Conservation (phyloP, 2,888 invertebrate species). For the Argyresthia albistria region DNA sequence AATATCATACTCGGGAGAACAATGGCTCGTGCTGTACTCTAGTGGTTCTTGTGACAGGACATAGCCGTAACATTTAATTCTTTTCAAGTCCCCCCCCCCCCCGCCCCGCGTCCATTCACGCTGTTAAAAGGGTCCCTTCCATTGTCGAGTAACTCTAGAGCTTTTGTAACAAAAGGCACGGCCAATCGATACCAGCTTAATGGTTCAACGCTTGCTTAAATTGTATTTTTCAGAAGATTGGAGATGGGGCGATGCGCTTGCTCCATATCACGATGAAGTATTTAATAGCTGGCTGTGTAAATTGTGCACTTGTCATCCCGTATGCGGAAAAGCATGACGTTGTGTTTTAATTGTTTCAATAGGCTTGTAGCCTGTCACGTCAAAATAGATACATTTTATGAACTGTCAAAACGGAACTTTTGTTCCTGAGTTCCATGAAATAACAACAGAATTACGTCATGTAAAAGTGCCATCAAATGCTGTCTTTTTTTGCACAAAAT, state of each 20-base stretch:
- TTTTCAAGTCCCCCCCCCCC: slow-evolving; percentile 17
- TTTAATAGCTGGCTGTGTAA: neutral
- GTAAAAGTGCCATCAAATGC: too few species aligned
- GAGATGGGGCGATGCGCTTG: too few species aligned
- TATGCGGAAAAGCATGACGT: neutral
- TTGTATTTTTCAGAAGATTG: neutral
- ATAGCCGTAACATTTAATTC: slow-evolving; percentile 26
- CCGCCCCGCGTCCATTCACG: neutral
- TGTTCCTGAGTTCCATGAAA: too few species aligned
- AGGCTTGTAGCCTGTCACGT: too few species aligned
- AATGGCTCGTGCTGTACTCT: slow-evolving; percentile 2
- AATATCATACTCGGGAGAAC: too few species aligned
- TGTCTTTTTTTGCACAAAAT: too few species aligned
- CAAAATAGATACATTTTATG: too few species aligned
- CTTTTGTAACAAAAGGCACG: neutral
- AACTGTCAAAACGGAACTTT: too few species aligned
- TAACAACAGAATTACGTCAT: too few species aligned
- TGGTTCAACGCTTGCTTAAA: slow-evolving; percentile 13
- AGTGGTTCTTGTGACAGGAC: slow-evolving; percentile 21
- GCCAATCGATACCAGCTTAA: neutral
- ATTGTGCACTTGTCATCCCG: neutral
- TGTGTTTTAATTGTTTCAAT: slow-evolving; percentile 10
- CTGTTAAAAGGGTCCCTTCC: neutral
- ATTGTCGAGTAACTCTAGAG: neutral
- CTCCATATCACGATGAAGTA: neutral